Base-by-base conservation (phyloP, 2,888 invertebrate species). In the Trilocha varians region DNA sequence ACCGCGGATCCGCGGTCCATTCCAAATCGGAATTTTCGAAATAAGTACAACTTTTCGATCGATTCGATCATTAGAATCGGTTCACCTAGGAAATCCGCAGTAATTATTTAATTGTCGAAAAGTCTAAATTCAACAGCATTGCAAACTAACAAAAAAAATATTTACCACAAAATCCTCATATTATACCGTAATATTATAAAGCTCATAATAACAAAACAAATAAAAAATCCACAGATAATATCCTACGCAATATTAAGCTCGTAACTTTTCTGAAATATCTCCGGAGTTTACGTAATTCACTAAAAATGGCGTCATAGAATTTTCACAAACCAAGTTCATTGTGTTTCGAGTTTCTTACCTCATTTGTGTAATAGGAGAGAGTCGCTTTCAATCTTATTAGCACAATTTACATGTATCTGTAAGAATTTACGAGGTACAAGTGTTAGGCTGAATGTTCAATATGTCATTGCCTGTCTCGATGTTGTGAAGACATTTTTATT, bases 321-420 rank as follows among this genome's bases (percentile, higher is more conserved):
- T 67, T 65, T 53, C 58, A 56, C 50, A 46, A 62, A 49, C 52
- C 63, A 69, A 72, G 64, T 64, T 69, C 61, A 61, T 45, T 25
- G 25, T 25, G 25, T 25, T 25, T 25, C 49, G 49, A 60, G 59
- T 64, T 52, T 56, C 51, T 68, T 66, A 65, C 41, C 48, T 42
- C 40, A 39, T 48, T 46, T 48, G 62, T 25, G 25, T 64, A 63
- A 57, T 52, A 45, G 13, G 37, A 17, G 44, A 42, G 60, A 58
- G 35, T 39, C 37, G 55, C 62, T 68, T 70, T 67, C 55, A 45
- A 52, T 50, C 38, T 44, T 13, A 38, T 41, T 51, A 44, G 35
- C 43, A 32, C 36, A 36, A 35, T 16, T 36, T 39, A 35, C 16
- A 34, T 32, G 32, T 37, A 36, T 43, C 49, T 44, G 38, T 42